A percentile compares a stretch with the other conserved stretches of the same genome.
Evolutionary conservation across 1,140 invertebrate genomes (phyloP).

Genomic region (Lepidotrigona ventralis): DNA sequence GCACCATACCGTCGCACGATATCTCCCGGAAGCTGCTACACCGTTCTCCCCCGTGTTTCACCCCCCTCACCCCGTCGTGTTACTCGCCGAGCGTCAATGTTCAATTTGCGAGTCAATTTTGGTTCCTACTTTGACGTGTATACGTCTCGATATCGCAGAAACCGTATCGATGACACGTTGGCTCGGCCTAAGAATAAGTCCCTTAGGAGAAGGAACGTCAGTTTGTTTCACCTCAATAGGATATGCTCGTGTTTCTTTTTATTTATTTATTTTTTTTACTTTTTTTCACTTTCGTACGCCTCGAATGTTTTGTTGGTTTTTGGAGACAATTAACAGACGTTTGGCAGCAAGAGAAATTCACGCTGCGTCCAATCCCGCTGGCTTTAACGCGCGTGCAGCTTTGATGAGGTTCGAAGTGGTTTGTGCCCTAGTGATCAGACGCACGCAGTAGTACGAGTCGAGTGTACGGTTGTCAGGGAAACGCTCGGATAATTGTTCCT

Average conservation of each 20-base stretch:
- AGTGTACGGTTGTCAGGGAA: neutral
- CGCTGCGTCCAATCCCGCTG: neutral
- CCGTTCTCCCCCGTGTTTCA: neutral
- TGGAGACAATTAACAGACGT: neutral
- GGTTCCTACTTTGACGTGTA: too few species aligned
- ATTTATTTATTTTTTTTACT: too few species aligned
- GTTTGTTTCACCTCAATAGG: neutral
- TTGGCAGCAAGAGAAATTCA: neutral
- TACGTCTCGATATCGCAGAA: neutral
- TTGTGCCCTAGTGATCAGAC: neutral
- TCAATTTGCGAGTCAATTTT: neutral
- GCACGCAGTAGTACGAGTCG: constrained; percentile 15
- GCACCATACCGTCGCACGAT: neutral
- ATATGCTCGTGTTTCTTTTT: too few species aligned
- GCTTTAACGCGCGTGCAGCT: neutral
- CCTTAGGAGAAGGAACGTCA: too few species aligned
- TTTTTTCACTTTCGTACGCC: neutral
- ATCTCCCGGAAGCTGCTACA: neutral
- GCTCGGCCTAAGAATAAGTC: neutral
- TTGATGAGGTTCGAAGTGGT: neutral
- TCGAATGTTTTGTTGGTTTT: neutral
- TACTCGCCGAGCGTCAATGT: neutral
- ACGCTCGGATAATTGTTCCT: neutral
- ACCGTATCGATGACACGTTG: neutral
- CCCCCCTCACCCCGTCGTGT: too few species aligned